Base-by-base conservation (phyloP, 2,113 vertebrate species). In the Scatophagus argus region DNA sequence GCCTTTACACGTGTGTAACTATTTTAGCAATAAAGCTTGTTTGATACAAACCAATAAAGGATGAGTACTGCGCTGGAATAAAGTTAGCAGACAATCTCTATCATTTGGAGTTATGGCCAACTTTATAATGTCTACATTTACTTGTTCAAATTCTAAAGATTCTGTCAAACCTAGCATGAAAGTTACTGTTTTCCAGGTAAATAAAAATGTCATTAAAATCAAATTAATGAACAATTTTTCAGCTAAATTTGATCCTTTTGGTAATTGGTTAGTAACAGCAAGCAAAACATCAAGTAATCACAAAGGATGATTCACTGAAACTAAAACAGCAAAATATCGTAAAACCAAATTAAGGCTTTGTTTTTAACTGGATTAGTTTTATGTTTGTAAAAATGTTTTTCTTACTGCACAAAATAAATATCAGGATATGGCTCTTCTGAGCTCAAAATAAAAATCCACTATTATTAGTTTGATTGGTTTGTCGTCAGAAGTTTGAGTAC, bases 241-340 rank as follows among this genome's bases (percentile, higher is more conserved):
- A 44, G 3, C 36, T 66, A 49, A 2, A 52, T 39, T 65, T 7
- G 3, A 34, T 65, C 21, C 29, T 16, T 41, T 31, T 1, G 1
- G 31, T 39, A 27, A 38, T 62, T 46, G 4, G 12, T 47, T 67
- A 36, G 16, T 25, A 52, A 16, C 32, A 34, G 25, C 5, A 14
- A 34, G 21, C 21, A 43, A 9, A 43, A 39, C 2, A 21, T 39
- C 6, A n/a, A 34, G 51, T 14, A 10, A 27, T 46, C 49, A 32
- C 38, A 54, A 19, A 44, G 39, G 39, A 55, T 44, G 49, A 52
- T 23, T 77, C 25, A 54, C 29, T 44, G 46, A 56, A 31, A 43
- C n/a, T 29, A 23, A 29, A 41, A 23, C 17, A 56, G 34, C 8
- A 44, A 41, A 34, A 47, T 2, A 51, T 6, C 39, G 23, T 4